A percentile compares a stretch with the other conserved stretches of the same genome.
phyloP scores from a whole-genome alignment of 2,888 invertebrate genomes.

The Diplazon laetatorius region DNA sequence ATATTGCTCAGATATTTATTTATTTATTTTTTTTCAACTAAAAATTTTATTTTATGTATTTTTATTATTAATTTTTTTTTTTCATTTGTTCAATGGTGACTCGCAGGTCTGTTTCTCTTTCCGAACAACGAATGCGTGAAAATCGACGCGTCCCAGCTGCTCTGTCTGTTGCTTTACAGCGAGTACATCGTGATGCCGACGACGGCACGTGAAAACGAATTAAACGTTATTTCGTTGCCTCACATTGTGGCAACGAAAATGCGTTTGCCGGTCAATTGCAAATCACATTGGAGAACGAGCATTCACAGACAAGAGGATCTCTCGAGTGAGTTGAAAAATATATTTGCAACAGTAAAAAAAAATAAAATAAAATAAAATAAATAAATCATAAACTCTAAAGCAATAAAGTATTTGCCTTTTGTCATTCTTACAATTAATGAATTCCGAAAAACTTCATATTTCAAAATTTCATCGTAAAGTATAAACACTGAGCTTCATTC shows the following conservation, averaged over 20 bases:
- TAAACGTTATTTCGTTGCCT: conserved; percentile 82
- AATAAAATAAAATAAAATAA: conserved; percentile 23
- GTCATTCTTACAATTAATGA: no score
- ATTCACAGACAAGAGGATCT: conserved; percentile 78
- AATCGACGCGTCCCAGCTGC: conserved; percentile 83
- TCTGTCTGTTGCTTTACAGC: conserved; percentile 83
- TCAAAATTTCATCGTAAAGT: no score
- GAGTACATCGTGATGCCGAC: conserved; percentile 78
- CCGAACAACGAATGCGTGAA: conserved; percentile 84
- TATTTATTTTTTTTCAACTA: no score
- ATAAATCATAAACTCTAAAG: no score
- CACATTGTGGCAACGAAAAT: conserved; percentile 81
- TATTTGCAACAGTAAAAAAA: conserved; percentile 34
- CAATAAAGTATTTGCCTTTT: no score
- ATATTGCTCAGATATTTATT: no score
- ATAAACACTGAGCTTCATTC: no score
- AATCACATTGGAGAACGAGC: conserved; percentile 83
- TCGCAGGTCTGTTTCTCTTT: conserved; percentile 84
- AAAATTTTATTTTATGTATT: no score
- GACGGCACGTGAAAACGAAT: conserved; percentile 61
- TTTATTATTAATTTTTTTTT: conserved; percentile 22
- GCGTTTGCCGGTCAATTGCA: conserved; percentile 83
- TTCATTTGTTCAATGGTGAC: conserved; percentile 17
- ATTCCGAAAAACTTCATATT: no score
- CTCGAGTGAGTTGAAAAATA: conserved; percentile 71